Evolutionary conservation across 2,797 vertebrate genomes (phyloP).

Genomic region (Neosilurus mollespiculum): DNA sequence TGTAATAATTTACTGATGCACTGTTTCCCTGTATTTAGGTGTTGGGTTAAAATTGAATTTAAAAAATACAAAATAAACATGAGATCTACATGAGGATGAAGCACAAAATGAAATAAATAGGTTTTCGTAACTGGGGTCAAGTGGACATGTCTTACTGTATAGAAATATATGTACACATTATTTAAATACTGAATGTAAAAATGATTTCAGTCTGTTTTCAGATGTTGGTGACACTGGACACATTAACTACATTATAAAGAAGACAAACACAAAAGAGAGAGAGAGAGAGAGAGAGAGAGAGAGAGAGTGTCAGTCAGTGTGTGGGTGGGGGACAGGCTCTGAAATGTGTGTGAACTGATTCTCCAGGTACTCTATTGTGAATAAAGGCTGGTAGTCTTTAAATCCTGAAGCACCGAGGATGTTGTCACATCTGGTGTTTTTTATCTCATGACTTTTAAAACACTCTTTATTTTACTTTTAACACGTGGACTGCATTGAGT

Average conservation of each 20-base stretch:
- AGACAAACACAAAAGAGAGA: too few relatives aligned
- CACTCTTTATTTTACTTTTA: not conserved
- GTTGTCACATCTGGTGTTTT: not conserved
- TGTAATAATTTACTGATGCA: not conserved
- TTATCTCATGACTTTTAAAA: not conserved
- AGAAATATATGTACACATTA: too few relatives aligned
- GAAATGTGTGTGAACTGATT: not conserved
- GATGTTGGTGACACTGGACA: too few relatives aligned
- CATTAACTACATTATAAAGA: not conserved
- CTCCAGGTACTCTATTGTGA: not conserved
- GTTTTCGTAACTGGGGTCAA: too few relatives aligned
- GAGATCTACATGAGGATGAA: too few relatives aligned
- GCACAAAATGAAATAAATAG: too few relatives aligned
- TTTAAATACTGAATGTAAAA: too few relatives aligned
- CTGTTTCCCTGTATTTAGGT: not conserved
- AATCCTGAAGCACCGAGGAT: not conserved
- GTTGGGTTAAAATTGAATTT: too few relatives aligned
- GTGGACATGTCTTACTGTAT: too few relatives aligned
- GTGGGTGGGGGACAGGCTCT: slow-evolving; percentile 22
- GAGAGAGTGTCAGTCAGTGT: too few relatives aligned
- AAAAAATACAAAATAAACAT: too few relatives aligned
- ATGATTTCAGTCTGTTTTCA: too few relatives aligned
- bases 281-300: not conserved
- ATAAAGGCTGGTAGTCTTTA: slow-evolving; percentile 4
- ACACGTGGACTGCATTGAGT: not conserved